A percentile compares a stretch with the other conserved stretches of the same genome.
These are phyloP conservation scores for Felis chaus DNA, from an alignment of 2,113 vertebrate genomes.

Conservation along the genomic window DNA sequence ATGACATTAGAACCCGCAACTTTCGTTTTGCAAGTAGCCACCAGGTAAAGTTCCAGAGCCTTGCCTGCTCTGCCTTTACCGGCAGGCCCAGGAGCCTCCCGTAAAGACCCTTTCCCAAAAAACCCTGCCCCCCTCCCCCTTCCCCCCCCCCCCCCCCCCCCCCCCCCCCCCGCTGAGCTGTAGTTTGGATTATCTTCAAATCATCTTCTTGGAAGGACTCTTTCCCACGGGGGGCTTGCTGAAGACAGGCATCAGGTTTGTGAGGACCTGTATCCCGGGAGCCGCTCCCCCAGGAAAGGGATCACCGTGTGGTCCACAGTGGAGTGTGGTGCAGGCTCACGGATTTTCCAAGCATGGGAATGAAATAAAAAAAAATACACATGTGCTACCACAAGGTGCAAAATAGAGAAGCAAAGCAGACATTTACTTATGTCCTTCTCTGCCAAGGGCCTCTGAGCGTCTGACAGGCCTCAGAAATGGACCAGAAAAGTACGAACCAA, in stretches of 20 bases:
- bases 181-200: not conserved
- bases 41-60: not conserved
- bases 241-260: not conserved
- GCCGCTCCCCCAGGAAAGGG: not conserved
- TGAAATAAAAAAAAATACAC: not conserved
- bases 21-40: not conserved
- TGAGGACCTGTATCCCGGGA: not conserved
- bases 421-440: not conserved
- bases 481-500: not conserved
- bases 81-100: not conserved
- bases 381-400: not conserved
- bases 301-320: not conserved
- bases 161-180: not conserved
- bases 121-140: rapidly evolving
- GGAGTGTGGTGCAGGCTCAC: rapidly evolving
- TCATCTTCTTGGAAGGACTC: not conserved
- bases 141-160: too few relatives aligned
- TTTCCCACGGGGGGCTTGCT: not conserved
- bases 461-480: not conserved
- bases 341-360: not conserved
- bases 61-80: not conserved
- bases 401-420: not conserved
- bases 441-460: not conserved
- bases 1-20: not conserved
- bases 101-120: not conserved